A percentile compares a stretch with the other conserved stretches of the same genome.
These are phyloP conservation scores for Pterostichus niger DNA, from an alignment of 2,888 invertebrate genomes.

Conservation along the genomic window DNA sequence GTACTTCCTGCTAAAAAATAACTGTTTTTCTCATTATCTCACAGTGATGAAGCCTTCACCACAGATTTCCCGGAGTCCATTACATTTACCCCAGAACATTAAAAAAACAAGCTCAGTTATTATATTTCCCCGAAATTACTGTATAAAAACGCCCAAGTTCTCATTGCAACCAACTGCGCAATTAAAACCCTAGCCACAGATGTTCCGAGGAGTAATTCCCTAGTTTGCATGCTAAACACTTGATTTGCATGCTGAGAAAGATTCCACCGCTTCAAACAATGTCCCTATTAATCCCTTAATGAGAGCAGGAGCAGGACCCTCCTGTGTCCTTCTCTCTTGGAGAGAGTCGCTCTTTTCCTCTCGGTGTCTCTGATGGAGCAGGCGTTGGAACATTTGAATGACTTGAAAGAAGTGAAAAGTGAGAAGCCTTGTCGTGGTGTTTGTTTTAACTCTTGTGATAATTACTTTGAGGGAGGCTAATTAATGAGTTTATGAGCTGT, in stretches of 20 bases:
- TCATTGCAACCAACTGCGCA: constrained; percentile 65
- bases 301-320: constrained; percentile 69
- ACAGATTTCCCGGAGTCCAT: constrained; percentile 38
- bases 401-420: constrained; percentile 39
- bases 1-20: neutral
- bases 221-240: constrained; percentile 77
- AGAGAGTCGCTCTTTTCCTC: neutral
- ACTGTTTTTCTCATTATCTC: constrained; percentile 16
- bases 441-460: constrained; percentile 52
- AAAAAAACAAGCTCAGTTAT: constrained; percentile 50
- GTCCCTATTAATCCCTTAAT: constrained; percentile 77
- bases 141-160: constrained; percentile 14
- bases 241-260: constrained; percentile 75
- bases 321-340: constrained; percentile 54
- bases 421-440: constrained; percentile 26
- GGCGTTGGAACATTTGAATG: constrained; percentile 19
- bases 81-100: constrained; percentile 32
- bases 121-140: constrained; percentile 41
- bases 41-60: constrained; percentile 1
- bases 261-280: constrained; percentile 75
- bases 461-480: constrained; percentile 42
- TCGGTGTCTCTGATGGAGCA: constrained; percentile 19
- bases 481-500: constrained; percentile 44
- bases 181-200: constrained; percentile 70
- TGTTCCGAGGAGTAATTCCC: constrained; percentile 74